phyloP scores from a whole-genome alignment of 2,113 vertebrate species.

The Aptenodytes forsteri region DNA sequence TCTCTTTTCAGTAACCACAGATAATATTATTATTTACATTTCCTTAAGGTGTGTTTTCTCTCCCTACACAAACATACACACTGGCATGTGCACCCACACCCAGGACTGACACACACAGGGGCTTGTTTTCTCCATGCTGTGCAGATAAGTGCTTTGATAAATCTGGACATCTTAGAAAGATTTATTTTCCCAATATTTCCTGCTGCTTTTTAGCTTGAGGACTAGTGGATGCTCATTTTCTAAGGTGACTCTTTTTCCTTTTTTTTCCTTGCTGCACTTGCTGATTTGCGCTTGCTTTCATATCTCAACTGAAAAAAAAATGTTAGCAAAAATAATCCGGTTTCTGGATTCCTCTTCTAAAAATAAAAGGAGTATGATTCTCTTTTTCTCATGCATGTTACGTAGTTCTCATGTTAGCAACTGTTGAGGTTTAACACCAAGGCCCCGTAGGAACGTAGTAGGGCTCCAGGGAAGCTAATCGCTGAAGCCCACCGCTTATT shows the following conservation, averaged over 20 bases:
- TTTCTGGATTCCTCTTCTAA: neutral
- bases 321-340: neutral
- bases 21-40: slow-evolving; percentile 29
- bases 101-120: neutral
- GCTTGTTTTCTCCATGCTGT: neutral
- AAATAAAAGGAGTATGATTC: neutral
- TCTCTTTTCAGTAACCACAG: neutral
- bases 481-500: slow-evolving; percentile 34
- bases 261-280: neutral
- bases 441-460: neutral
- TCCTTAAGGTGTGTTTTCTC: slow-evolving; percentile 36
- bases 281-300: neutral
- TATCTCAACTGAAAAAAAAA: neutral
- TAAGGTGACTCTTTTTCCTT: neutral
- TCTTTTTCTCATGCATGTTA: neutral
- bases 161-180: slow-evolving; percentile 18
- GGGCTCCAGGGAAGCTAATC: neutral
- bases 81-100: neutral
- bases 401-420: neutral
- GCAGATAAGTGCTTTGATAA: slow-evolving; percentile 48
- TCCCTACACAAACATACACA: neutral
- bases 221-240: slow-evolving; percentile 56
- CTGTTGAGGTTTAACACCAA: neutral
- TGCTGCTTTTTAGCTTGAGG: slow-evolving; percentile 43
- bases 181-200: slow-evolving; percentile 42